Base-by-base conservation (phyloP, 2,888 invertebrate genomes). In the Emmelina monodactyla region DNA sequence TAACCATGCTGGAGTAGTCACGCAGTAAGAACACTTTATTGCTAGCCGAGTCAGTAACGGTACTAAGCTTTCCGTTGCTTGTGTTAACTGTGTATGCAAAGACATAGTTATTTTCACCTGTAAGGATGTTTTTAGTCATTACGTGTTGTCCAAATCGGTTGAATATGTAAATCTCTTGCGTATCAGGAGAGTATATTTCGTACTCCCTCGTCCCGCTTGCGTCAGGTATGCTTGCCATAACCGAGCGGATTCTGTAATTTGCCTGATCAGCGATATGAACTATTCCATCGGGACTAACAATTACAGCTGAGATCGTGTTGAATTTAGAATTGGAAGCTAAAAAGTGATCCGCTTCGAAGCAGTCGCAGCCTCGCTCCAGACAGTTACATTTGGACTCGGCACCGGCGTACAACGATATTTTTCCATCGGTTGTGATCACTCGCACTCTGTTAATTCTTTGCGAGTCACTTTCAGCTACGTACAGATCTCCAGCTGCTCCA, bases 11-110 rank as follows among this genome's bases (percentile, higher is more conserved):
- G 4, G 91, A 89, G 58, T 92, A 92, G 57, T 93, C 92, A 16
- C 92, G 81, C 7, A 92, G 65, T 10, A 92, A 62, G 71, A 92
- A 92, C 0, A 92, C 91, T 67, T 92, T 92, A 55, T 93, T 93
- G 32, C 94, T 94, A 3, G 94, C 93, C 0, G 94, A 91, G 58
- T 97, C 97, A 0, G 94, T 94, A 0, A 98, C 94, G 0, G 93
- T 92, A 53, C 92, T 93, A 13, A 98, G 81, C 60, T 94, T 95
- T 0, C 97, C 97, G 55, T 94, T 96, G 54, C 94, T 95, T 0
- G 97, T 97, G 60, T 97, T 97, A 0, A 97, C 94, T 49, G 94
- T 96, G 72, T 98, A 98, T 0, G 94, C 91, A 61, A 97, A 98
- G 2, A 92, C 87, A 62, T 96, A 97, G 45, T 92, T 89, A 2